Evolutionary conservation across 2,888 invertebrate genomes (phyloP).

Genomic region (Boloria euphrosyne): DNA sequence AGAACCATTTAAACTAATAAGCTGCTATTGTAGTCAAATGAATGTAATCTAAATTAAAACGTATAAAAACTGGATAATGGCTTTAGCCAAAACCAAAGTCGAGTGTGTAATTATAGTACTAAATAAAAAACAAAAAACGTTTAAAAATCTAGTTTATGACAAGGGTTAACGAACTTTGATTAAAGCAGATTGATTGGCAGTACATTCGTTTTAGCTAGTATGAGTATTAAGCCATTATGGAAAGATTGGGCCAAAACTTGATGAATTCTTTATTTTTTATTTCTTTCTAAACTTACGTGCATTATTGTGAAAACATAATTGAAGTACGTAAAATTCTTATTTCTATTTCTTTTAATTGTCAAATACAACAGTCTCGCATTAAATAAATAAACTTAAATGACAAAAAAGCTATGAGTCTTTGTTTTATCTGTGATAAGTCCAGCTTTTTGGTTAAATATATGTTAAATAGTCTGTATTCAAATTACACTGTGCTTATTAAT

Average conservation of each 20-base stretch:
- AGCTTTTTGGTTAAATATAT: too few species aligned
- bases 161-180: conserved; percentile 30
- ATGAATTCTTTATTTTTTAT: neutral
- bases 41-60: conserved; percentile 17
- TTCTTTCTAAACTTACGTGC: too few species aligned
- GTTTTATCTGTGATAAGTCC: too few species aligned
- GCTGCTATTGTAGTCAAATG: conserved; percentile 10
- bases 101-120: conserved; percentile 21
- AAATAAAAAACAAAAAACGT: conserved; percentile 16
- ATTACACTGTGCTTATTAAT: too few species aligned
- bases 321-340: neutral
- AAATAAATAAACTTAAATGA: too few species aligned
- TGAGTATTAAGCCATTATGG: too few species aligned
- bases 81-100: conserved; percentile 2
- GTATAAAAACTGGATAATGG: conserved; percentile 2
- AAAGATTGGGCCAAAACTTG: too few species aligned
- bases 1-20: conserved; percentile 12
- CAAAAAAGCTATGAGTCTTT: too few species aligned
- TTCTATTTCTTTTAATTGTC: too few species aligned
- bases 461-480: too few species aligned
- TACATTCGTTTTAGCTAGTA: conserved; percentile 3
- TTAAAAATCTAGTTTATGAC: conserved; percentile 30
- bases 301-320: too few species aligned
- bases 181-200: conserved; percentile 29
- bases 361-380: too few species aligned